A percentile compares a stretch with the other conserved stretches of the same genome.
phyloP scores from a whole-genome alignment of 2,113 vertebrate genomes.

The Nyctereutes procyonoides region DNA sequence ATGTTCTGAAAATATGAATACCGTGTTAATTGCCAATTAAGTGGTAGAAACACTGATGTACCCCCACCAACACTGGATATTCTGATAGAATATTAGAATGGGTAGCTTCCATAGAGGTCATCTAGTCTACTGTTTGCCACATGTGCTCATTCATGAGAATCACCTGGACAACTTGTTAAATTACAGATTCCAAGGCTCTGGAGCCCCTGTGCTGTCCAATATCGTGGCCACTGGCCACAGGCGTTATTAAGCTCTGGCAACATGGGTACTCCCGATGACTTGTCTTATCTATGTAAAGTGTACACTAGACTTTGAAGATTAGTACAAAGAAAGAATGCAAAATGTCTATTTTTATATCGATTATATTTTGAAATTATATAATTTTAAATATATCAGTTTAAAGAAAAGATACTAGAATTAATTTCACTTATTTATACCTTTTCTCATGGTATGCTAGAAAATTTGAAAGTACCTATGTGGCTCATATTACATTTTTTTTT shows the following conservation, averaged over 20 bases:
- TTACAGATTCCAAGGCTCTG: neutral
- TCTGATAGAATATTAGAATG: neutral
- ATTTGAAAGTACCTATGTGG: neutral
- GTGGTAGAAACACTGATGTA: too few relatives aligned
- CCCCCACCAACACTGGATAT: accelerated
- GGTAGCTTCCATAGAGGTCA: neutral
- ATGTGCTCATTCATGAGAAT: neutral
- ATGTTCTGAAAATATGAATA: neutral
- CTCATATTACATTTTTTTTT: neutral
- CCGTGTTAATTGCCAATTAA: neutral
- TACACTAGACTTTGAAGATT: neutral
- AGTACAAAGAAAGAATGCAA: neutral
- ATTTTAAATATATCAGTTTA: neutral
- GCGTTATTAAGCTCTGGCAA: too few relatives aligned
- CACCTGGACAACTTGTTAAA: neutral
- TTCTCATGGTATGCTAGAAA: neutral
- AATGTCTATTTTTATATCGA: neutral
- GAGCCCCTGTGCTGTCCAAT: too few relatives aligned
- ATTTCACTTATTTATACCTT: neutral
- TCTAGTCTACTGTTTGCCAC: neutral
- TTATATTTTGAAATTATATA: neutral
- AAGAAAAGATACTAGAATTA: neutral
- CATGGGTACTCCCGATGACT: neutral
- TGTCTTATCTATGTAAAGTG: accelerated
- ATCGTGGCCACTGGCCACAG: accelerated